Conservation (phyloP, 2,113 vertebrate species). For the Urocynchramus pylzowi region DNA sequence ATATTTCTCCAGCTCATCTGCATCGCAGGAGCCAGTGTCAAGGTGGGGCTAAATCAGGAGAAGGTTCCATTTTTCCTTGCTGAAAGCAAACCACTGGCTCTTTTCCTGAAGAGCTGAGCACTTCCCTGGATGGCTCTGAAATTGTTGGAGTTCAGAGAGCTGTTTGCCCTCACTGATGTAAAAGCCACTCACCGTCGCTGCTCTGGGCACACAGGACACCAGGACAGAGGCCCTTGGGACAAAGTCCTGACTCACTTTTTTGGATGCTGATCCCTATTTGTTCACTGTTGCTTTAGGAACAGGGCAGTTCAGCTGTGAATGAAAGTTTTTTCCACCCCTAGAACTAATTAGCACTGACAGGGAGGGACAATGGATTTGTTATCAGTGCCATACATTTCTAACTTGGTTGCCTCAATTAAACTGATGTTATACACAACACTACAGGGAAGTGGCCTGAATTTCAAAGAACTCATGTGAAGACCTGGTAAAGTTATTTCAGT, state of each 20-base stretch:
- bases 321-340: neutral
- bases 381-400: neutral
- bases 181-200: neutral
- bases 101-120: neutral
- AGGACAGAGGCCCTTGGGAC: neutral
- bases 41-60: neutral
- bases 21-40: accelerated
- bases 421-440: neutral
- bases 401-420: neutral
- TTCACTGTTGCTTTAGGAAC: neutral
- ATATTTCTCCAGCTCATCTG: neutral
- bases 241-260: neutral
- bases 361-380: neutral
- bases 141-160: neutral
- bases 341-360: neutral
- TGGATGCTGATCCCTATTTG: neutral
- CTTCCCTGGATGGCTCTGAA: neutral
- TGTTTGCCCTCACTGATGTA: neutral
- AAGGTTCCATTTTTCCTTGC: neutral
- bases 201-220: neutral
- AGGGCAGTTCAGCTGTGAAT: neutral
- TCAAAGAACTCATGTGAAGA: neutral
- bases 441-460: neutral
- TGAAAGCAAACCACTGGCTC: neutral
- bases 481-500: neutral